These are phyloP conservation scores for Rhinella marina DNA, from an alignment of 2,797 vertebrate genomes.

Conservation along the genomic window DNA sequence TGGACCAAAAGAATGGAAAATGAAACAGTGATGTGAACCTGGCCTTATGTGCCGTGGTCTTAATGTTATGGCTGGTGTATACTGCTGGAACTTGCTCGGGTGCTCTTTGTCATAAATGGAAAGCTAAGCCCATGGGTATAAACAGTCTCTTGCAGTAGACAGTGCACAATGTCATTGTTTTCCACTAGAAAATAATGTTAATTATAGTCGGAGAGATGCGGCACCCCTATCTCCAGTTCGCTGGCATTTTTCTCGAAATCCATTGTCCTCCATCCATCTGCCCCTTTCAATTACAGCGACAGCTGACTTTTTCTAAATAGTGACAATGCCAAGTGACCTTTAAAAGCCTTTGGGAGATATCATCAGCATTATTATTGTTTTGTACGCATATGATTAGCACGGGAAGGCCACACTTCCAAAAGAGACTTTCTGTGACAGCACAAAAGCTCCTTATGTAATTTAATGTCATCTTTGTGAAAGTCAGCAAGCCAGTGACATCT, in stretches of 20 bases:
- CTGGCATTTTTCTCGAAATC: constrained; percentile 59
- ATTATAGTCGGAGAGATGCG: constrained; percentile 18
- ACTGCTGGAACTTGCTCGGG: not conserved
- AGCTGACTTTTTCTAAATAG: constrained; percentile 60
- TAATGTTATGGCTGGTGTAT: not conserved
- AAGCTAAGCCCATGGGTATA: constrained; percentile 14
- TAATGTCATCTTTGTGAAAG: constrained; percentile 54
- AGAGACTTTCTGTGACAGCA: constrained; percentile 65
- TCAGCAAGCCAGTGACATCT: constrained; percentile 30
- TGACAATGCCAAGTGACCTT: constrained; percentile 60
- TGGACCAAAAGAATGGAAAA: too few relatives aligned
- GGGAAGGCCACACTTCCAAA: constrained; percentile 43
- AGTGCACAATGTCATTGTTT: constrained; percentile 20
- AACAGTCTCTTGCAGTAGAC: not conserved
- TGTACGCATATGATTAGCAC: constrained; percentile 59
- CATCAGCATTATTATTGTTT: constrained; percentile 63
- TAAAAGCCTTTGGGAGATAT: constrained; percentile 63
- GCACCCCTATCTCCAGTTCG: constrained; percentile 35
- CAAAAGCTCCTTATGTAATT: constrained; percentile 65
- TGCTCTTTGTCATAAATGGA: constrained; percentile 1
- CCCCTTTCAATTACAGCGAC: constrained; percentile 52
- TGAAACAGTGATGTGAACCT: too few relatives aligned
- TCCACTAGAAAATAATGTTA: constrained; percentile 13
- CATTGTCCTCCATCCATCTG: constrained; percentile 59
- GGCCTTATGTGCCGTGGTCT: too few relatives aligned